phyloP scores from a whole-genome alignment of 2,113 vertebrate species.

The Litocranius walleri region DNA sequence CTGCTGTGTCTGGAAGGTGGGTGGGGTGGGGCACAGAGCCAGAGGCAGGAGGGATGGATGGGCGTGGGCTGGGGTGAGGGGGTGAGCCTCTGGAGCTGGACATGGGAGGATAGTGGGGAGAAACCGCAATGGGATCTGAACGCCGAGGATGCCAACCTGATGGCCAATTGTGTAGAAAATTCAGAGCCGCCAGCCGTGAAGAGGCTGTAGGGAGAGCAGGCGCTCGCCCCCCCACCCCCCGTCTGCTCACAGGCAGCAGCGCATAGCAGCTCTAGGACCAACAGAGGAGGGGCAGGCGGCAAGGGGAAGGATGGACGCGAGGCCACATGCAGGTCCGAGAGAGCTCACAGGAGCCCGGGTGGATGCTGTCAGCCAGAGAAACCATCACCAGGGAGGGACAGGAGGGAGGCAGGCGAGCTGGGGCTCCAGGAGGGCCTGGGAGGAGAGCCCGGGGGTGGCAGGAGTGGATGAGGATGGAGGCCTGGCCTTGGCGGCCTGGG shows the following conservation, averaged over 20 bases:
- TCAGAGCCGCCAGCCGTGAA: fast-evolving
- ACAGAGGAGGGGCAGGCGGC: fast-evolving
- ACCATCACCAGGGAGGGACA: fast-evolving
- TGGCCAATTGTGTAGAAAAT: fast-evolving
- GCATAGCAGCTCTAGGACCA: background rate
- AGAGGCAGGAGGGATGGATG: too few relatives aligned
- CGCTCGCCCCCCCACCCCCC: fast-evolving
- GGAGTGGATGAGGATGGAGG: fast-evolving
- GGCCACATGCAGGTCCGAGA: fast-evolving
- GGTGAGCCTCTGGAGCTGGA: background rate
- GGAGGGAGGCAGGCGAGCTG: fast-evolving
- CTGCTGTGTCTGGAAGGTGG: fast-evolving
- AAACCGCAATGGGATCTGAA: fast-evolving
- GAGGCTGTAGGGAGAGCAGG: background rate
- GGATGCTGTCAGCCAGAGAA: background rate
- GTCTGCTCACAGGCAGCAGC: background rate
- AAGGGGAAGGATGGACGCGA: fast-evolving
- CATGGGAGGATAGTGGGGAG: background rate
- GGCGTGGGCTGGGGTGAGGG: fast-evolving
- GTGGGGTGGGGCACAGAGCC: background rate
- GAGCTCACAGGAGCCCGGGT: background rate
- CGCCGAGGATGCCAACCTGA: background rate
- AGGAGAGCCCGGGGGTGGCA: fast-evolving
- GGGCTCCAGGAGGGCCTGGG: background rate
- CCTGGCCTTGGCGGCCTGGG: fast-evolving